Percentiles rank a stretch among this genome's conserved stretches.
Evolutionary conservation across 2,888 invertebrate species (phyloP).

Genomic region (Lysandra bellargus): DNA sequence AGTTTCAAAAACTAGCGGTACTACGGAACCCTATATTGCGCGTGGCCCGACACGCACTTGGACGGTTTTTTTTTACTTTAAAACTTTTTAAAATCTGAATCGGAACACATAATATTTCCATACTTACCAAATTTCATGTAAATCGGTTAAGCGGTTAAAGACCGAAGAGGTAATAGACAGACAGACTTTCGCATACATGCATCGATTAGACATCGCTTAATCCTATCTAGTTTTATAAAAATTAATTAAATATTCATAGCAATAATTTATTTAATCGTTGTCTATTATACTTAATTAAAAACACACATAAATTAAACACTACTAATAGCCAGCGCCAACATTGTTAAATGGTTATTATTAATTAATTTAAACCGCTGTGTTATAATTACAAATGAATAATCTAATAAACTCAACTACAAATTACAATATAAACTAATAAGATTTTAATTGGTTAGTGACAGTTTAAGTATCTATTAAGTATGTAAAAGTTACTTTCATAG

Average conservation of each 20-base stretch:
- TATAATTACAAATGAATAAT: background rate
- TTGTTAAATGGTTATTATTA: background rate
- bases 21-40: no score
- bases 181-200: no score
- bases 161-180: no score
- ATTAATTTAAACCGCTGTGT: slow-evolving; percentile 3
- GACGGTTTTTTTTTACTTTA: no score
- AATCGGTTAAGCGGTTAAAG: no score
- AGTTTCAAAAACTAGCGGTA: no score
- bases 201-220: background rate
- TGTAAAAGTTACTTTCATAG: background rate
- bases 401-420: background rate
- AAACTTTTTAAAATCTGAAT: no score
- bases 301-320: background rate
- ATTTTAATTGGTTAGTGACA: background rate
- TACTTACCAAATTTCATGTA: no score
- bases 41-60: no score
- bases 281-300: slow-evolving; percentile 6
- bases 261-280: background rate
- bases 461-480: background rate
- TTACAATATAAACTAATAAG: background rate
- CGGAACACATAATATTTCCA: no score
- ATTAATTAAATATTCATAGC: background rate
- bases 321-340: background rate
- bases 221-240: background rate